These are phyloP conservation scores for Melangyna quadrimaculata DNA, from an alignment of 2,888 invertebrate genomes.

Conservation along the genomic window DNA sequence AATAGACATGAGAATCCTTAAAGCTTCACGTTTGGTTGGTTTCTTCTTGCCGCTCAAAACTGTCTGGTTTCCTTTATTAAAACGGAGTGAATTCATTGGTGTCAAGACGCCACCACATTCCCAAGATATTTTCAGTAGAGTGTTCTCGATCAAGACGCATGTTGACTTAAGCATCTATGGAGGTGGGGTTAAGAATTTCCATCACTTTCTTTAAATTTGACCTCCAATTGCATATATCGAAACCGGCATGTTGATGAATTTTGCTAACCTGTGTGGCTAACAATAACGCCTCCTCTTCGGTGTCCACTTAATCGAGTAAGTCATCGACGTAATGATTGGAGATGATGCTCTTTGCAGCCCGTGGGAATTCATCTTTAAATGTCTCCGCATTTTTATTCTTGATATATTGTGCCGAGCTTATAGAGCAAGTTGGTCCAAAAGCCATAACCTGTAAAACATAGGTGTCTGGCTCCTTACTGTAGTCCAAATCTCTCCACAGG, in stretches of 20 bases:
- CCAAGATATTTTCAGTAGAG: not conserved
- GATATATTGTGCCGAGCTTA: not conserved
- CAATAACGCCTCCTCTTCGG: slow-evolving; percentile 2
- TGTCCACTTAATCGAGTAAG: slow-evolving; percentile 25
- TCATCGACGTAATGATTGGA: slow-evolving; percentile 42
- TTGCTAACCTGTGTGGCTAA: not conserved
- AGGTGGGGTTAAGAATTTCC: not conserved
- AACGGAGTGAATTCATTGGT: not conserved
- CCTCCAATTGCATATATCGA: not conserved
- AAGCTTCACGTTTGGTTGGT: no score
- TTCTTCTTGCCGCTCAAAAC: not conserved
- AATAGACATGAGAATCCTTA: no score
- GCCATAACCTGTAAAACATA: not conserved
- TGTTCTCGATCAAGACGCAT: not conserved
- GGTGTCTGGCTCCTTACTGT: no score
- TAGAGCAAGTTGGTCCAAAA: not conserved
- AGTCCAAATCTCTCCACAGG: no score
- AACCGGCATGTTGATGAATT: not conserved
- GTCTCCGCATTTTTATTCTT: not conserved
- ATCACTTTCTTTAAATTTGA: not conserved
- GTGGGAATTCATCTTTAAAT: no score
- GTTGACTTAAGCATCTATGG: not conserved
- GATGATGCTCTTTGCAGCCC: no score
- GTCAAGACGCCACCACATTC: not conserved
- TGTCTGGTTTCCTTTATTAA: not conserved